Percentiles rank a stretch among this genome's conserved stretches.
These are phyloP conservation scores for Propsilocerus akamusi DNA, from an alignment of 1,140 invertebrate genomes.

Conservation along the genomic window DNA sequence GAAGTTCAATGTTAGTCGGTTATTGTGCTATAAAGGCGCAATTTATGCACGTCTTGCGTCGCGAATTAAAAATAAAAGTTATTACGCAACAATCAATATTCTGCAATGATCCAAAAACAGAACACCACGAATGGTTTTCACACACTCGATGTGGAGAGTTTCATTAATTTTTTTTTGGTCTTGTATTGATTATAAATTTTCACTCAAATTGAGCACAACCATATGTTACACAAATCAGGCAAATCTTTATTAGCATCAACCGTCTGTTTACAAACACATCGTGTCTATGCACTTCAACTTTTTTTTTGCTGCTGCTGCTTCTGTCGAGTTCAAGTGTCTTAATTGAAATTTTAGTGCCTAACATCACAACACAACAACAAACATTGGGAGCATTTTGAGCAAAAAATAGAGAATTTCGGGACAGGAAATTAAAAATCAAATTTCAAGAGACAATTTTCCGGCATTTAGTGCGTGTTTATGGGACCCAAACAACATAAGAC, in stretches of 20 bases:
- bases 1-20: too few species aligned
- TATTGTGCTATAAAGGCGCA: too few species aligned
- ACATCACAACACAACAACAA: not conserved
- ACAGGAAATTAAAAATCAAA: conserved; percentile 3
- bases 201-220: too few species aligned
- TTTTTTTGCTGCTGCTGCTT: not conserved
- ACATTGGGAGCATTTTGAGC: not conserved
- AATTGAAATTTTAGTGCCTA: not conserved
- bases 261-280: not conserved
- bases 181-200: too few species aligned
- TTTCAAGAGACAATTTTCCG: conserved; percentile 3
- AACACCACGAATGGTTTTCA: too few species aligned
- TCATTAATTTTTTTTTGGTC: too few species aligned
- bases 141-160: too few species aligned
- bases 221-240: too few species aligned
- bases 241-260: conserved; percentile 7
- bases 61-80: too few species aligned
- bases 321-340: conserved; percentile 1
- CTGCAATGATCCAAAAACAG: too few species aligned
- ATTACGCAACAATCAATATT: too few species aligned
- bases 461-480: not conserved
- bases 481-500: not conserved
- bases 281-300: not conserved
- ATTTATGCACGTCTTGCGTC: too few species aligned
- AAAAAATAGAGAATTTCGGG: not conserved